These are phyloP conservation scores for Rhinoderma darwinii DNA, from an alignment of 2,113 vertebrate genomes.

Conservation along the genomic window DNA sequence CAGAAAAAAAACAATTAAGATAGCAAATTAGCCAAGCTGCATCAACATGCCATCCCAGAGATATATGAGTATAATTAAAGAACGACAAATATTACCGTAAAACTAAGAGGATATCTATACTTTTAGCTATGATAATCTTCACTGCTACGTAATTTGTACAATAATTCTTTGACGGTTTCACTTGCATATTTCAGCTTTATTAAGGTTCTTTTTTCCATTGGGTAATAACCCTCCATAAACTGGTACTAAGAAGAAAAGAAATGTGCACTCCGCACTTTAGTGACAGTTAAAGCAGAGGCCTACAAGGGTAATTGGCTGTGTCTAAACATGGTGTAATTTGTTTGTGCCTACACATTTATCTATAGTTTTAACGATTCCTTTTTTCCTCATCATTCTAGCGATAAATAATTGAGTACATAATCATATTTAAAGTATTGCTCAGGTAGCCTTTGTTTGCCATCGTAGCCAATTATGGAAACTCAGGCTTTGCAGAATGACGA, in stretches of 20 bases:
- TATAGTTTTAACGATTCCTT: slow-evolving; percentile 37
- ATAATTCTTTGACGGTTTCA: slow-evolving; percentile 54
- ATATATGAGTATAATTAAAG: slow-evolving; percentile 59
- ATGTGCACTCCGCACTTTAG: slow-evolving; percentile 17
- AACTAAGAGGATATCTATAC: slow-evolving; percentile 56
- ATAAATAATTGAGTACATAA: slow-evolving; percentile 45
- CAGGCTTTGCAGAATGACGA: background rate
- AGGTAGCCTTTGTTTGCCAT: slow-evolving; percentile 42
- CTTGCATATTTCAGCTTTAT: slow-evolving; percentile 57
- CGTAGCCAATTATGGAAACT: slow-evolving; percentile 18
- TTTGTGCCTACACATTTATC: slow-evolving; percentile 46
- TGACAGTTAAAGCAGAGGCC: slow-evolving; percentile 51
- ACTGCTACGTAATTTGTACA: slow-evolving; percentile 58
- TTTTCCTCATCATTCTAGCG: background rate
- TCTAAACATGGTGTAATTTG: slow-evolving; percentile 46
- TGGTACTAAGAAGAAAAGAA: slow-evolving; percentile 45
- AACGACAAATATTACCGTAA: slow-evolving; percentile 58
- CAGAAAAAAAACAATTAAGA: slow-evolving; percentile 58
- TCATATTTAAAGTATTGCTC: slow-evolving; percentile 33
- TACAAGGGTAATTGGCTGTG: slow-evolving; percentile 47
- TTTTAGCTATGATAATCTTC: slow-evolving; percentile 58
- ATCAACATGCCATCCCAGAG: slow-evolving; percentile 49
- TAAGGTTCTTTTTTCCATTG: slow-evolving; percentile 47
- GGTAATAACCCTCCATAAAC: slow-evolving; percentile 51
- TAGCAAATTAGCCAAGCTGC: slow-evolving; percentile 53